A percentile compares a stretch with the other conserved stretches of the same genome.
Evolutionary conservation across 2,888 invertebrate species (phyloP).

Genomic region (Nysson spinosus): DNA sequence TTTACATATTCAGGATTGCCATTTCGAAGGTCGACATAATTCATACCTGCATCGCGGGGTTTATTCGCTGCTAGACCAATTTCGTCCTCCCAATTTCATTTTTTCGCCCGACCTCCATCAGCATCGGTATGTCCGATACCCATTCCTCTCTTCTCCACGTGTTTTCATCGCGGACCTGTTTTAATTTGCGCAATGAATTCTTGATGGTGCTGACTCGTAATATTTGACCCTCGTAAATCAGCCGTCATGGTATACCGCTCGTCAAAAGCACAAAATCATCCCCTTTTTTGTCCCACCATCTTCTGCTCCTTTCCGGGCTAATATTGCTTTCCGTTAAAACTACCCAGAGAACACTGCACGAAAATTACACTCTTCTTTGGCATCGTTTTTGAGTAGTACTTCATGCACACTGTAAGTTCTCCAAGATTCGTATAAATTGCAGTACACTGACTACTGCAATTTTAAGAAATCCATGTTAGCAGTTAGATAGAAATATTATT

Average conservation of each 20-base stretch:
- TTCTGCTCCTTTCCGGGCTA: background rate
- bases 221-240: constrained; percentile 37
- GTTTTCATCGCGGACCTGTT: constrained; percentile 23
- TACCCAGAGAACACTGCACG: too few relatives aligned
- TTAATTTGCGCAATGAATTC: constrained; percentile 52
- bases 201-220: constrained; percentile 37
- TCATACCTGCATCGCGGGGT: constrained; percentile 19
- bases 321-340: background rate
- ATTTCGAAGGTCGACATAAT: constrained; percentile 31
- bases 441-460: too few relatives aligned
- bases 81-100: constrained; percentile 27
- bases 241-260: constrained; percentile 4
- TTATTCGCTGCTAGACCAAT: constrained; percentile 7
- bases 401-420: background rate
- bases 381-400: background rate
- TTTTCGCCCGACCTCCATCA: background rate
- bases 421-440: too few relatives aligned
- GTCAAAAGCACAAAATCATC: constrained; percentile 15
- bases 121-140: background rate
- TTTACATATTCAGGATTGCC: constrained; percentile 3
- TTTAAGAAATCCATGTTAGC: too few relatives aligned
- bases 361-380: too few relatives aligned
- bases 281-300: background rate
- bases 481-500: too few relatives aligned
- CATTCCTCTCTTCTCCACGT: background rate